phyloP scores from a whole-genome alignment of 2,797 vertebrate species.

The Squalus acanthias region DNA sequence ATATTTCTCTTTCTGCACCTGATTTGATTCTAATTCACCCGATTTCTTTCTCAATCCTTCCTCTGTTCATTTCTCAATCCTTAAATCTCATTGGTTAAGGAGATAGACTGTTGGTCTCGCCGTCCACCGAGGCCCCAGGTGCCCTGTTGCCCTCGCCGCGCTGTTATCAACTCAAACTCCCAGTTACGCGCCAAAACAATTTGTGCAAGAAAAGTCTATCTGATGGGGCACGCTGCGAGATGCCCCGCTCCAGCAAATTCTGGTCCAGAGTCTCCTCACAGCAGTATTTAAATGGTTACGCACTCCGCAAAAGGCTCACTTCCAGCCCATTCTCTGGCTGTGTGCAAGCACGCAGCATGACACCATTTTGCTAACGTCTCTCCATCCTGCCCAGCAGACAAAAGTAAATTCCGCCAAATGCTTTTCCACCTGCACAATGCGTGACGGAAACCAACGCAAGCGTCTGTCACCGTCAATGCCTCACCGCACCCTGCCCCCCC shows the following conservation, averaged over 20 bases:
- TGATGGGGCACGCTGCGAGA: background rate
- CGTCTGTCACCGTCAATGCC: background rate
- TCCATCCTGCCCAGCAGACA: background rate
- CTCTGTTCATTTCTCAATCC: background rate
- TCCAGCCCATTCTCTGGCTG: background rate
- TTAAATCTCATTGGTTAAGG: background rate
- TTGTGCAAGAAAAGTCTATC: background rate
- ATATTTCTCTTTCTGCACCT: background rate
- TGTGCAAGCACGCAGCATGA: background rate
- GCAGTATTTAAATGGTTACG: background rate
- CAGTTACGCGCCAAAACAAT: background rate
- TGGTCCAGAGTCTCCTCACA: background rate
- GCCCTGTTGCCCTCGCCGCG: background rate
- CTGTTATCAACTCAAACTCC: background rate
- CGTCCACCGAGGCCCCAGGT: background rate
- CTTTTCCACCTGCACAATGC: background rate
- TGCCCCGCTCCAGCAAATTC: background rate
- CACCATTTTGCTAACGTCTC: background rate
- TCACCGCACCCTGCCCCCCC: background rate
- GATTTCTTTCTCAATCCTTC: background rate
- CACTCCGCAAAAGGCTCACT: background rate
- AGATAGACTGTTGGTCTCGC: background rate
- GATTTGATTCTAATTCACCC: background rate
- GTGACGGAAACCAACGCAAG: background rate
- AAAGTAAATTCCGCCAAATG: background rate